These are phyloP conservation scores for Melikaiella ostensackeni DNA, from an alignment of 2,888 invertebrate genomes.

Conservation along the genomic window DNA sequence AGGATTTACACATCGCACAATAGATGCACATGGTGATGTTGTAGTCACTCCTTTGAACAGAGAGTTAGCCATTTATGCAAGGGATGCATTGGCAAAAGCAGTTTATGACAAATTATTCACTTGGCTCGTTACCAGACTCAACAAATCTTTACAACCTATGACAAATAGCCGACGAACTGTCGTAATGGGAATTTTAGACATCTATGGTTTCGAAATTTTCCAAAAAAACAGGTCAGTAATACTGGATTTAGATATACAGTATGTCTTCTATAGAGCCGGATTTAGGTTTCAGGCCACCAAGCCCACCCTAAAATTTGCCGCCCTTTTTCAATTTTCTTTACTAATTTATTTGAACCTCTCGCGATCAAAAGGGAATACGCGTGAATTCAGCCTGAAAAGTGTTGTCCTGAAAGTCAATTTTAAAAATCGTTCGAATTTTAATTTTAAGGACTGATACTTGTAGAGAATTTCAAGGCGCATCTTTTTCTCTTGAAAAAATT, in stretches of 20 bases:
- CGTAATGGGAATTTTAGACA: constrained; percentile 94
- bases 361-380: too few species aligned
- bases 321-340: too few species aligned
- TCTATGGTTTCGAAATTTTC: constrained; percentile 97
- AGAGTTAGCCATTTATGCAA: constrained; percentile 90
- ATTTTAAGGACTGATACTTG: too few species aligned
- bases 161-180: constrained; percentile 79
- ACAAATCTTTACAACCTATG: constrained; percentile 84
- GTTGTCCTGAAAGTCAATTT: too few species aligned
- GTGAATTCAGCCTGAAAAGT: too few species aligned
- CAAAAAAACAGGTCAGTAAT: constrained; percentile 86
- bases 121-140: constrained; percentile 91
- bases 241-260: background rate
- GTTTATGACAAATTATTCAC: constrained; percentile 94
- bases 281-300: too few species aligned
- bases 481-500: too few species aligned
- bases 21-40: constrained; percentile 90
- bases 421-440: too few species aligned
- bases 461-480: too few species aligned
- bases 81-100: constrained; percentile 94
- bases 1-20: constrained; percentile 90
- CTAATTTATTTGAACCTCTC: too few species aligned
- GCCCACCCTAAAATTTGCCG: too few species aligned
- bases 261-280: too few species aligned
- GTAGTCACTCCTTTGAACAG: constrained; percentile 89